Evolutionary conservation across 2,888 invertebrate species (phyloP).

Genomic region (Eurytoma adleriae): DNA sequence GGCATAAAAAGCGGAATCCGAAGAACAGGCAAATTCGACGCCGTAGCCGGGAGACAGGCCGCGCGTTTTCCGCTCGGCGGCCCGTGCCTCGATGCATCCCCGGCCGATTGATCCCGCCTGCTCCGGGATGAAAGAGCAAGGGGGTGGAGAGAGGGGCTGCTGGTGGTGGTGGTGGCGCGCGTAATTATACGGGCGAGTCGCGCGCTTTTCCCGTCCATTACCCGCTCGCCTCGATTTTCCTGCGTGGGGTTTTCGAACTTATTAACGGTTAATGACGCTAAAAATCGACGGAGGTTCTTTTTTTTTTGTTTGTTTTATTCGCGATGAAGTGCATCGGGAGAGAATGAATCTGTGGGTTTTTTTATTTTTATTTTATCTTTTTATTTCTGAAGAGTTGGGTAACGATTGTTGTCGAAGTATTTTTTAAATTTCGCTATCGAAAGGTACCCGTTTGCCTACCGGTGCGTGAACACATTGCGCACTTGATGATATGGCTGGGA

Average conservation of each 20-base stretch:
- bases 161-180: background rate
- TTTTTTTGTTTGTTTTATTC: background rate
- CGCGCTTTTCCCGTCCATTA: background rate
- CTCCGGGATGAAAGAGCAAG: constrained; percentile 14
- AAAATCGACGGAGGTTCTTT: background rate
- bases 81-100: constrained; percentile 2
- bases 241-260: background rate
- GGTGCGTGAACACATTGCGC: background rate
- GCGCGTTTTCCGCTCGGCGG: constrained; percentile 44
- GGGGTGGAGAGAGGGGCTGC: background rate
- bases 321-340: background rate
- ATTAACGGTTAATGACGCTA: too few species aligned
- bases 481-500: background rate
- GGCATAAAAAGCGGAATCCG: background rate
- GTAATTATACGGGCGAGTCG: constrained; percentile 14
- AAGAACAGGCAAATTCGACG: background rate
- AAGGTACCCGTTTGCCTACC: background rate
- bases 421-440: constrained; percentile 17
- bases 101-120: constrained; percentile 60
- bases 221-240: background rate
- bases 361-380: too few species aligned
- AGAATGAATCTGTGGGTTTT: too few species aligned
- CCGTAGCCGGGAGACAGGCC: background rate
- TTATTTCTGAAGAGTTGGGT: too few species aligned
- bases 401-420: background rate